These are phyloP conservation scores for Thera obeliscata DNA, from an alignment of 2,888 invertebrate genomes.

Conservation along the genomic window DNA sequence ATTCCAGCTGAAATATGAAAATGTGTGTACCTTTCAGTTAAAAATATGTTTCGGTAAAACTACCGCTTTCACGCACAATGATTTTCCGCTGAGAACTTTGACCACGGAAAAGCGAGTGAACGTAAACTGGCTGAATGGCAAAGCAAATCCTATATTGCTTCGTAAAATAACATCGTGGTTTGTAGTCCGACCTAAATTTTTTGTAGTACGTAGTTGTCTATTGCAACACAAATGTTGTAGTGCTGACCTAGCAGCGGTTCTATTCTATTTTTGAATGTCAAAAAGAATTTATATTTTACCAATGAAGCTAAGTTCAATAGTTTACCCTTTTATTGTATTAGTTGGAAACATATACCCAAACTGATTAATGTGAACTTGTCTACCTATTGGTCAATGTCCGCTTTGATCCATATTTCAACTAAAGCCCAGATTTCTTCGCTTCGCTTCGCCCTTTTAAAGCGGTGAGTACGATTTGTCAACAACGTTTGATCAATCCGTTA, in stretches of 20 bases:
- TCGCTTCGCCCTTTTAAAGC: no score
- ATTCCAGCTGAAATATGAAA: conserved; percentile 81
- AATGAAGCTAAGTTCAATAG: conserved; percentile 19
- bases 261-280: not conserved
- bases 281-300: not conserved
- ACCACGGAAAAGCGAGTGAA: conserved; percentile 49
- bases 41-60: conserved; percentile 78
- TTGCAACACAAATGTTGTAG: no score
- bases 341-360: conserved; percentile 37
- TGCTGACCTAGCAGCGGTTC: no score
- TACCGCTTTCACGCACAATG: conserved; percentile 80
- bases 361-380: conserved; percentile 50
- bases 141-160: conserved; percentile 19
- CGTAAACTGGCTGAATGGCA: conserved; percentile 31
- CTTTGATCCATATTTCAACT: conserved; percentile 60
- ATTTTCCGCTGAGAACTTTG: conserved; percentile 72
- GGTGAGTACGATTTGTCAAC: no score
- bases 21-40: conserved; percentile 75
- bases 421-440: conserved; percentile 23
- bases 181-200: not conserved
- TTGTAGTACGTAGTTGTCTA: not conserved
- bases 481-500: no score
- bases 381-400: conserved; percentile 56
- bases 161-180: not conserved
- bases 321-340: conserved; percentile 20